Evolutionary conservation across 1,140 invertebrate species (phyloP).

Genomic region (Latrodectus geometricus): DNA sequence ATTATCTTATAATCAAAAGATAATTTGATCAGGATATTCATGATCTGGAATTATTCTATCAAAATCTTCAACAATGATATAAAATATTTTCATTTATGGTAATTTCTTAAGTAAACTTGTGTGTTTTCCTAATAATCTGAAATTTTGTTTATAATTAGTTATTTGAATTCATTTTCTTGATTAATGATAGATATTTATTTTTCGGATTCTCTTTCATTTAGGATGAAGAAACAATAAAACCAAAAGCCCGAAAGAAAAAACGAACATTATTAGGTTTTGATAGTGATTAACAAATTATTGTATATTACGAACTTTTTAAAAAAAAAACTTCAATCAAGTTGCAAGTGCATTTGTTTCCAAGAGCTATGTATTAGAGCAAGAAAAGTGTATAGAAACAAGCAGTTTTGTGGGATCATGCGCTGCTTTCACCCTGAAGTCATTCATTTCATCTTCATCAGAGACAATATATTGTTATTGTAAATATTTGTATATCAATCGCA

Average conservation of each 20-base stretch:
- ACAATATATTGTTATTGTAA: slow-evolving; percentile 61
- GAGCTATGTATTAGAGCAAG: slow-evolving; percentile 33
- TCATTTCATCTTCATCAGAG: slow-evolving; percentile 54
- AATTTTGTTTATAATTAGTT: too few relatives aligned
- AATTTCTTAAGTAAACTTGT: too few relatives aligned
- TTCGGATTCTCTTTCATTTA: slow-evolving; percentile 32
- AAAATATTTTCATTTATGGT: too few relatives aligned
- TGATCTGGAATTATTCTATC: too few relatives aligned
- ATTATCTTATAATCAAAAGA: too few relatives aligned
- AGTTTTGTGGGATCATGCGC: slow-evolving; percentile 29
- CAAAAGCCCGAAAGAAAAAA: slow-evolving; percentile 87
- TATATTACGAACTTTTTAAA: slow-evolving; percentile 24
- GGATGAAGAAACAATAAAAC: slow-evolving; percentile 87
- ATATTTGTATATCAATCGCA: slow-evolving; percentile 61
- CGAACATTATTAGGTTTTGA: slow-evolving; percentile 81
- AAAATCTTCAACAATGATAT: too few relatives aligned
- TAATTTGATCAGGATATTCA: too few relatives aligned
- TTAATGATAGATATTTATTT: background rate
- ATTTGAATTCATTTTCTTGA: too few relatives aligned
- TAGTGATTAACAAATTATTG: slow-evolving; percentile 77
- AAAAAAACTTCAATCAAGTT: slow-evolving; percentile 10
- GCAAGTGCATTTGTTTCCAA: slow-evolving; percentile 29
- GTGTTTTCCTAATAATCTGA: too few relatives aligned
- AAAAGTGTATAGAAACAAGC: slow-evolving; percentile 54
- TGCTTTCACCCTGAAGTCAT: slow-evolving; percentile 23